Base-by-base conservation (phyloP, 64 coral and sea anemone species). In the Pocillopora damicornis region DNA sequence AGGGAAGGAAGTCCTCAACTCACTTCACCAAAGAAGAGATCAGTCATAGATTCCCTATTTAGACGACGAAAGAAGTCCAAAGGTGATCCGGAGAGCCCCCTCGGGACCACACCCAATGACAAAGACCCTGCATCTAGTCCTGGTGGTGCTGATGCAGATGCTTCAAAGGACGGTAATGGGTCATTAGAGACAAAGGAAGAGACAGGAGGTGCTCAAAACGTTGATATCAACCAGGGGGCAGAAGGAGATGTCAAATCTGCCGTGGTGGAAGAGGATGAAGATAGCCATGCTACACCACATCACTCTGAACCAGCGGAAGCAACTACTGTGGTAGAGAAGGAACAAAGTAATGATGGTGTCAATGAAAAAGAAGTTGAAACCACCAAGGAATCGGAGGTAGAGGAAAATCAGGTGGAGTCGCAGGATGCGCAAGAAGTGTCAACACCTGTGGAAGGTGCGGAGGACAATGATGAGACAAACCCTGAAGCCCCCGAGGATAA, bases 61-160 rank as follows among this genome's bases (percentile, higher is more conserved):
- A 79, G 91, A 71, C 71, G 35, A 73, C 87, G 8, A 36, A 88
- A n/a, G 77, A 88, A 81, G 82, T 78, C 45, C 12, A 82, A 67
- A 89, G 76, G 79, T 72, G 45, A 60, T 36, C 72, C 30, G 69
- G 82, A 82, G 77, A 87, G 37, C 69, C 88, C 76, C 35, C 80
- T 61, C 73, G 60, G 59, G 69, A 61, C 58, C n/a, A 78, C 18
- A 65, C 61, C 87, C 17, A 56, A 81, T 81, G 77, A 35, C 35
- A 81, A 75, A 81, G 90, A 82, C 63, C 7, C 61, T 83, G 80
- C 65, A 67, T 17, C 80, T 37, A 63, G 30, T 83, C n/a, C 61
- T 42, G 26, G 15, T 38, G 10, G 7, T 68, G 22, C 14, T 4
- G 36, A 72, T 85, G 20, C 38, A n/a, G 63, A 73, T 65, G 34